Percentiles rank a stretch among this genome's conserved stretches.
Conservation (phyloP, 2,113 vertebrate species). For the Merops nubicus region DNA sequence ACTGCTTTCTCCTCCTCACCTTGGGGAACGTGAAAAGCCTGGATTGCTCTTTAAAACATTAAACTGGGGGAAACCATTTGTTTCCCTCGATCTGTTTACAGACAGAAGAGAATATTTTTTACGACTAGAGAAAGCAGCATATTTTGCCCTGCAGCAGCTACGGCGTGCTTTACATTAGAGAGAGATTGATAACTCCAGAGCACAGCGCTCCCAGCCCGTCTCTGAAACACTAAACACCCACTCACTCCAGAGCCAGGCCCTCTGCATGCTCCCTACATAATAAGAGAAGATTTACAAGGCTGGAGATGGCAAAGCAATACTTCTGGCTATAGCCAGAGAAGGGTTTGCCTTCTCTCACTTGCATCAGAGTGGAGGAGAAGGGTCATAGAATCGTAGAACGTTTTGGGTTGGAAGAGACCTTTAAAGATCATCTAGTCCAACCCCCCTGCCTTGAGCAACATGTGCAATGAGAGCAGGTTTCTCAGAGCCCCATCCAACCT, state of each 20-base stretch:
- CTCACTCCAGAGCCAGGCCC: neutral
- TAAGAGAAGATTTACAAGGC: slow-evolving; percentile 21
- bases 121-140: neutral
- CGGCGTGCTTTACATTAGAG: neutral
- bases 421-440: neutral
- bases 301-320: neutral
- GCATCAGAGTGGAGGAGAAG: neutral
- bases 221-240: neutral
- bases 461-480: neutral
- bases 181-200: neutral
- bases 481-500: neutral
- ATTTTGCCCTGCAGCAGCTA: neutral
- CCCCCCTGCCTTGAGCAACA: neutral
- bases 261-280: neutral
- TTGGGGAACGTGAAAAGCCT: neutral
- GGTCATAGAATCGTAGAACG: neutral
- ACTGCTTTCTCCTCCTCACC: neutral
- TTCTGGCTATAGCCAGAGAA: neutral
- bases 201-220: neutral
- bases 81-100: slow-evolving; percentile 11
- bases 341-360: neutral
- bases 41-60: slow-evolving; percentile 1
- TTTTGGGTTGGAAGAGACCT: neutral
- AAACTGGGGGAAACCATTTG: neutral
- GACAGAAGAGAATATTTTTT: neutral